Conservation (phyloP, 35 echinoderm and acorn worm species). For the Anneissia japonica region DNA sequence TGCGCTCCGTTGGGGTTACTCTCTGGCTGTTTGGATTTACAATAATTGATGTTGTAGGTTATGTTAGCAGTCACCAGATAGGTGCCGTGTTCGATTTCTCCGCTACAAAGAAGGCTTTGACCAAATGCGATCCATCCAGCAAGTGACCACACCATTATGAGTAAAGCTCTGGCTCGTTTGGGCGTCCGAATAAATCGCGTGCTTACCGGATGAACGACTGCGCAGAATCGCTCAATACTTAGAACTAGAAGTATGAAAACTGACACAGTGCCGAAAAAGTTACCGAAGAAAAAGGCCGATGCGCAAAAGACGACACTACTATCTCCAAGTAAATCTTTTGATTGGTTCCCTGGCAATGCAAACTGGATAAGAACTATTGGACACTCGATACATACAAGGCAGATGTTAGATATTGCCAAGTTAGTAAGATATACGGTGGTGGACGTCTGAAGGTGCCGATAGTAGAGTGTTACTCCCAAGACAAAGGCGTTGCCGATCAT, state of each 20-base stretch:
- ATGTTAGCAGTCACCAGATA: conserved; percentile 21
- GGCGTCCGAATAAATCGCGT: conserved; percentile 41
- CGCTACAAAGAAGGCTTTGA: conserved; percentile 55
- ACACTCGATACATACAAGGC: conserved; percentile 60
- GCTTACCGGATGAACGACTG: conserved; percentile 61
- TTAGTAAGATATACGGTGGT: conserved; percentile 67
- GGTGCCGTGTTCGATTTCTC: conserved; percentile 17
- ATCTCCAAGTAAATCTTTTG: conserved; percentile 12
- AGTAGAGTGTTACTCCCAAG: conserved; percentile 14
- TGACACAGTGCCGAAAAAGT: conserved; percentile 66
- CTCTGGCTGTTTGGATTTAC: conserved; percentile 47
- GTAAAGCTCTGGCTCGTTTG: conserved; percentile 54
- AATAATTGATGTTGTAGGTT: conserved; percentile 48
- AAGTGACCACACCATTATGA: conserved; percentile 67
- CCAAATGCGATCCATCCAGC: conserved; percentile 60
- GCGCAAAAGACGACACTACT: conserved; percentile 42
- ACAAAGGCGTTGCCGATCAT: conserved; percentile 55
- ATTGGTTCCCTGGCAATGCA: conserved; percentile 35
- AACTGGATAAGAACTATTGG: conserved; percentile 52
- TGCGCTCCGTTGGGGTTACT: conserved; percentile 42
- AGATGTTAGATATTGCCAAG: conserved; percentile 77
- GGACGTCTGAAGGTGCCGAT: conserved; percentile 36
- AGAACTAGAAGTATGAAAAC: conserved; percentile 67
- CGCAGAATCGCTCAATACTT: conserved; percentile 71
- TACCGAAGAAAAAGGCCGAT: conserved; percentile 55